Evolutionary conservation across 2,888 invertebrate genomes (phyloP), one percentile per base, ranked within the genome.

Genomic region (Drosophila merina): DNA sequence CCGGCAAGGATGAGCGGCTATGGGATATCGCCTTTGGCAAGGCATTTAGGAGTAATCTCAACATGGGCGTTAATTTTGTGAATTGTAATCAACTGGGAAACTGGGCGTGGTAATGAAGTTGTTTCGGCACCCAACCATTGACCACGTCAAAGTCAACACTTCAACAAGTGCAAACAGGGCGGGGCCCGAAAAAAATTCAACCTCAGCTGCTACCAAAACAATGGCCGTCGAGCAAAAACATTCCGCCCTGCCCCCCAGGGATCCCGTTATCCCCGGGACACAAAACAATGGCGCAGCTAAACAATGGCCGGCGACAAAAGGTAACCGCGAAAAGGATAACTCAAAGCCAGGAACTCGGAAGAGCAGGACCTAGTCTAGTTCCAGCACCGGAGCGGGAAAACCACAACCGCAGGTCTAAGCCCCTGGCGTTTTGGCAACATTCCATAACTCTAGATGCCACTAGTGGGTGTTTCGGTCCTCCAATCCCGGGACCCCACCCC

Each of bases 11-110:
- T 45, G 9, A 20, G 36, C 2, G 14, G 31, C 30, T 33, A 30
- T 38, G 48, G 47, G 52, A 31, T 52, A 47, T 54, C 36, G 57
- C 20, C 51, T 55, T 33, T 49, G 57, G 12, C 45, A 40, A 33
- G 57, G 31, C 56, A 79, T 77, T 79, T 72, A 62, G 74, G 66
- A 70, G 71, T 63, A 77, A 66, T 54, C 73, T 47, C 58, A 79
- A 69, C 75, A 75, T 63, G 77, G 72, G 70, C 75, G 85, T 81
- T 81, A 76, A 84, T 84, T 77, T 75, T 73, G 48, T 50, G 25
- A 63, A 58, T 57, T 70, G 69, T 72, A 72, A 72, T 72, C 66
- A 72, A 72, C 72, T 70, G 31, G 56, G 56, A 66, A 57, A 20
- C 4, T 45, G 40, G 12, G 49, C n/a, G 36, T 57, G 28, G 67